A percentile compares a stretch with the other conserved stretches of the same genome.
phyloP scores from a whole-genome alignment of 2,888 invertebrate genomes.

The Drosophila bunnanda region DNA sequence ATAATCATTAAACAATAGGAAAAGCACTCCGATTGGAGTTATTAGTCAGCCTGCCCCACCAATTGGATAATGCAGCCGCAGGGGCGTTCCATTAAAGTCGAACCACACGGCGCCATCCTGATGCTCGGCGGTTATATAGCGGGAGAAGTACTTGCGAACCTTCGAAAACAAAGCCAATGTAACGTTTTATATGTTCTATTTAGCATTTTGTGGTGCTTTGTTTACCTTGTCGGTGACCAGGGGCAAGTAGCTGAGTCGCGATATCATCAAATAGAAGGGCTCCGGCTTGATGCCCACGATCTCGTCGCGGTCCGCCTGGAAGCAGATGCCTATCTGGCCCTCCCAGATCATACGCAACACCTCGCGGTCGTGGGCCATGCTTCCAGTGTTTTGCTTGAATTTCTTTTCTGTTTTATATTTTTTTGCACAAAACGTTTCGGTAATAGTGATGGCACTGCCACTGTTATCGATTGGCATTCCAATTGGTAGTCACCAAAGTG shows the following conservation, averaged over 20 bases:
- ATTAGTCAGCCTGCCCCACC: conserved; percentile 69
- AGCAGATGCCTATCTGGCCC: conserved; percentile 96
- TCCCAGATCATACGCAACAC: conserved; percentile 98
- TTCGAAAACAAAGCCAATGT: conserved; percentile 74
- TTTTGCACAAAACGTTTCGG: conserved; percentile 36
- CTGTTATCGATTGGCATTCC: conserved; percentile 9
- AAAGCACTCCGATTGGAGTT: background rate
- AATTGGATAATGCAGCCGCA: conserved; percentile 95
- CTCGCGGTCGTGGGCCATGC: conserved; percentile 97
- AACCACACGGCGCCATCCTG: conserved; percentile 97
- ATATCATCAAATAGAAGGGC: conserved; percentile 96
- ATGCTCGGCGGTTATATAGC: conserved; percentile 92
- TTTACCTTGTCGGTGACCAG: conserved; percentile 96
- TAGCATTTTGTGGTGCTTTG: conserved; percentile 8
- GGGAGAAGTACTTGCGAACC: conserved; percentile 95
- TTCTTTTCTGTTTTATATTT: conserved; percentile 30
- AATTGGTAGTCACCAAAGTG: background rate
- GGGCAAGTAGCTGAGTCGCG: conserved; percentile 96
- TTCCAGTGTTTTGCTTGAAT: conserved; percentile 17
- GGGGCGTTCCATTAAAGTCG: conserved; percentile 94
- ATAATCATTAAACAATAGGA: conserved; percentile 13
- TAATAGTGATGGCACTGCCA: conserved; percentile 19
- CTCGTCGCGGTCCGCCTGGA: conserved; percentile 95
- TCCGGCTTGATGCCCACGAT: conserved; percentile 95
- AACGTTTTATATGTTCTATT: background rate